Evolutionary conservation across 2,797 vertebrate genomes (phyloP), one percentile per base, ranked within the genome.

Genomic region (Tauraco hartlaubi): DNA sequence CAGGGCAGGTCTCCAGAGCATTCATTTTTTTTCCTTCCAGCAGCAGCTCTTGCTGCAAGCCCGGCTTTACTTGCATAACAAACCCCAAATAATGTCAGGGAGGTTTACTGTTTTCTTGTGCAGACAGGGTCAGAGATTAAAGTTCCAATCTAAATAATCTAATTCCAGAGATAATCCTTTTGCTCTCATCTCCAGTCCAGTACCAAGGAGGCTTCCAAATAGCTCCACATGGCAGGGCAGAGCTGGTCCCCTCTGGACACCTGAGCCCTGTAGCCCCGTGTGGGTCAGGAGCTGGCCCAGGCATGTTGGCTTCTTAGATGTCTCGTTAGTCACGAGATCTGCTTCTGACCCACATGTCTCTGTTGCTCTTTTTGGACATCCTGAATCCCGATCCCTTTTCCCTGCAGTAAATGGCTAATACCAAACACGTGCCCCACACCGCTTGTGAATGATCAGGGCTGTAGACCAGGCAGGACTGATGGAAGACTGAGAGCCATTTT

Each of bases 131-230:
- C 82, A 71, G 91, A 95, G 94, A 95, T 96, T 97, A 95, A 92
- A 96, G 74, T 76, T 92, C 89, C 92, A 92, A 64, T 97, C 86
- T 95, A 95, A 93, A 95, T 95, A 97, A 97, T 97, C 97, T 96
- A 94, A 95, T 98, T 97, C 88, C 43, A 88, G 97, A 90, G 94
- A 86, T 96, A 96, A 98, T 91, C 87, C 67, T 90, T 96, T 96
- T 92, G 94, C 96, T 92, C 67, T 90, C 67, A 28, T 93, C 80
- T 94, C 68, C 26, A n/a, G 1, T 91, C 90, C 61, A 3, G 28
- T 12, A 25, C 16, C 31, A 77, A 89, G 52, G 78, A 91, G 44
- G 35, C 69, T 93, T 85, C 69, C 71, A 93, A 84, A 37, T 23
- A 58, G 64, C 59, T 85, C 84, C 44, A 16, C 33, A 3, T 39